These are phyloP conservation scores for Ibidorhyncha struthersii DNA, from an alignment of 2,113 vertebrate genomes.

Conservation along the genomic window DNA sequence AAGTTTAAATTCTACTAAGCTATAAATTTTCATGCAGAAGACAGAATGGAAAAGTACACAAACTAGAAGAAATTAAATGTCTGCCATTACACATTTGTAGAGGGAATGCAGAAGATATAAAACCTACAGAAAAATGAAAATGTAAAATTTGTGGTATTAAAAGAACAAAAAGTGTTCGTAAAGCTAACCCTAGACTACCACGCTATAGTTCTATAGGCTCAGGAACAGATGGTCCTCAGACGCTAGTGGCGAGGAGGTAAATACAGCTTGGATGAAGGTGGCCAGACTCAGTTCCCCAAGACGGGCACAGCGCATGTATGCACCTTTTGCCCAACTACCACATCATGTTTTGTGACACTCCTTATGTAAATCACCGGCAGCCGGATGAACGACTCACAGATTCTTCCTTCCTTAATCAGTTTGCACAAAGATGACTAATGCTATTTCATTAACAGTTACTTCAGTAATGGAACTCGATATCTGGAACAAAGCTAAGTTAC, in stretches of 20 bases:
- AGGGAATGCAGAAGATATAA: neutral
- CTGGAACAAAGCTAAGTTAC: neutral
- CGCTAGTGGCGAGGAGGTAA: neutral
- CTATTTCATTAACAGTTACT: neutral
- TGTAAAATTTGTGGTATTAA: neutral
- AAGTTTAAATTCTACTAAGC: neutral
- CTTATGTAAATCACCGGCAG: neutral
- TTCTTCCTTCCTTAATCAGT: neutral
- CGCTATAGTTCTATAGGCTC: neutral
- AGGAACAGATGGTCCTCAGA: neutral
- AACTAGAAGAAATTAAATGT: neutral
- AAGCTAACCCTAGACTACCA: neutral
- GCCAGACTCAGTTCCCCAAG: neutral
- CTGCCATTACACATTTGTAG: neutral
- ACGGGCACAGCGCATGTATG: neutral
- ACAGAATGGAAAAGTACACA: neutral
- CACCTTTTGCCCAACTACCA: neutral
- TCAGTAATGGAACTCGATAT: neutral
- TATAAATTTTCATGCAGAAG: neutral
- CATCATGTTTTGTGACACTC: neutral
- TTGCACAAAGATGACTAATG: constrained; percentile 19
- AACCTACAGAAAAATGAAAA: neutral
- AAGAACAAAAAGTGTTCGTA: neutral
- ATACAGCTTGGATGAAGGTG: neutral
- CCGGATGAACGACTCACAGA: neutral